A percentile compares a stretch with the other conserved stretches of the same genome.
phyloP scores from a whole-genome alignment of 2,888 invertebrate genomes.

The Pilophorus perplexus region DNA sequence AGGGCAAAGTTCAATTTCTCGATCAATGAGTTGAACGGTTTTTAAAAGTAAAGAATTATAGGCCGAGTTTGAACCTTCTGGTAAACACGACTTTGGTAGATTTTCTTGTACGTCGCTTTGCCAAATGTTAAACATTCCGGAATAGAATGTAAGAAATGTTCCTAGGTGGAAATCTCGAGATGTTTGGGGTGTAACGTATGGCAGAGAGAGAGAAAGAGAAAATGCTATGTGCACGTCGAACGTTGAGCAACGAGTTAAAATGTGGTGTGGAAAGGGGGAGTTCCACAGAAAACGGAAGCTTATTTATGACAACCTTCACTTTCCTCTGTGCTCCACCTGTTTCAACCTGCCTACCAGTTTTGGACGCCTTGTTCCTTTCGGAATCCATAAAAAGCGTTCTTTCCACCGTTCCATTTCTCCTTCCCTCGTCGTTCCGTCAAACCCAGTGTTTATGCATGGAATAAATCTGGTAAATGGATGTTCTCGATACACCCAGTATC shows the following conservation, averaged over 20 bases:
- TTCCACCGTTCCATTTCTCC: background rate
- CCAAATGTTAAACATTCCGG: no score
- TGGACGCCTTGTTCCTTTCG: slow-evolving; percentile 25
- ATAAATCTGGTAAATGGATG: slow-evolving; percentile 40
- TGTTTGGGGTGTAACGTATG: background rate
- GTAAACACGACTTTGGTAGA: no score
- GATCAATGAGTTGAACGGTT: no score
- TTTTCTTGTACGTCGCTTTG: no score
- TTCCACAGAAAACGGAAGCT: slow-evolving; percentile 18
- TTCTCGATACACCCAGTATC: slow-evolving; percentile 23
- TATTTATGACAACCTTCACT: slow-evolving; percentile 29
- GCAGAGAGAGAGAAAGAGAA: slow-evolving; percentile 2
- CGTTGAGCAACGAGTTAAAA: slow-evolving; percentile 2
- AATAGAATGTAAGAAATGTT: no score
- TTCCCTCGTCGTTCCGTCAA: no score
- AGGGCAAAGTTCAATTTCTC: no score
- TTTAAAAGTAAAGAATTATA: no score
- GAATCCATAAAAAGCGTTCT: slow-evolving; percentile 7
- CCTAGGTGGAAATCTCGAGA: slow-evolving; percentile 15
- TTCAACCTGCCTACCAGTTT: background rate
- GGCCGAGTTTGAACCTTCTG: no score
- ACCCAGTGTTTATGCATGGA: slow-evolving; percentile 37
- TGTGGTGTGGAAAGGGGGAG: slow-evolving; percentile 13
- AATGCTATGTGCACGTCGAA: background rate
- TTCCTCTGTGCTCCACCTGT: slow-evolving; percentile 20